Evolutionary conservation across 1,140 invertebrate species (phyloP).

Genomic region (Spodoptera litura): DNA sequence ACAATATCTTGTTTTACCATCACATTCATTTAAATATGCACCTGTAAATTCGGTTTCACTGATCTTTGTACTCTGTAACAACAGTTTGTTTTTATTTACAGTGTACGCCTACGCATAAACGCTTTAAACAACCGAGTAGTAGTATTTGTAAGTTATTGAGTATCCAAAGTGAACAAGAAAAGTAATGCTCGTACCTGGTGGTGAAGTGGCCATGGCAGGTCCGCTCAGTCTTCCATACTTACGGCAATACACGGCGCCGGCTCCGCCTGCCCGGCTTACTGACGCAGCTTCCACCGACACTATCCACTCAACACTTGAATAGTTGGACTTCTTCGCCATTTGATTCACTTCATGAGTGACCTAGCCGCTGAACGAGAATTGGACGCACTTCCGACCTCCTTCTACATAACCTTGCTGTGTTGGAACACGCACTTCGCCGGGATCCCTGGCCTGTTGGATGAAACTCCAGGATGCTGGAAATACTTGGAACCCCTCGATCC

Average conservation of each 20-base stretch:
- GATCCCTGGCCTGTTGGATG: constrained; percentile 10
- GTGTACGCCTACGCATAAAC: constrained; percentile 26
- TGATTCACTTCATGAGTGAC: constrained; percentile 64
- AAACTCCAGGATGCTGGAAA: constrained; percentile 44
- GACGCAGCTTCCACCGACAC: constrained; percentile 52
- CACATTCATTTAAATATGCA: not conserved
- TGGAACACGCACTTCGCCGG: constrained; percentile 54
- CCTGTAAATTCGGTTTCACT: not conserved
- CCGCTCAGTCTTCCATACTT: constrained; percentile 71
- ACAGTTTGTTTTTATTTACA: constrained; percentile 42
- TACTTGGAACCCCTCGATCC: constrained; percentile 17
- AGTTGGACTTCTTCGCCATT: constrained; percentile 59
- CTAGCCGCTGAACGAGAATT: constrained; percentile 69
- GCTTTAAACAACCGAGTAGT: constrained; percentile 39
- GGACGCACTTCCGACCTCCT: constrained; percentile 74
- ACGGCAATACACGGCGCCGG: constrained; percentile 45
- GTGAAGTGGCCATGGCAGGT: constrained; percentile 43
- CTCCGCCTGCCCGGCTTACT: not conserved
- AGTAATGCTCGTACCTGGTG: constrained; percentile 51
- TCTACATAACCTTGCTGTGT: constrained; percentile 67
- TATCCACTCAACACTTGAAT: constrained; percentile 64
- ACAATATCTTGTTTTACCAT: constrained; percentile 5
- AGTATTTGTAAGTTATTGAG: constrained; percentile 19
- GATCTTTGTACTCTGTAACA: not conserved
- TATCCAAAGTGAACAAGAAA: not conserved